Evolutionary conservation across 1,140 invertebrate species (phyloP).

Genomic region (Papilio glaucus): DNA sequence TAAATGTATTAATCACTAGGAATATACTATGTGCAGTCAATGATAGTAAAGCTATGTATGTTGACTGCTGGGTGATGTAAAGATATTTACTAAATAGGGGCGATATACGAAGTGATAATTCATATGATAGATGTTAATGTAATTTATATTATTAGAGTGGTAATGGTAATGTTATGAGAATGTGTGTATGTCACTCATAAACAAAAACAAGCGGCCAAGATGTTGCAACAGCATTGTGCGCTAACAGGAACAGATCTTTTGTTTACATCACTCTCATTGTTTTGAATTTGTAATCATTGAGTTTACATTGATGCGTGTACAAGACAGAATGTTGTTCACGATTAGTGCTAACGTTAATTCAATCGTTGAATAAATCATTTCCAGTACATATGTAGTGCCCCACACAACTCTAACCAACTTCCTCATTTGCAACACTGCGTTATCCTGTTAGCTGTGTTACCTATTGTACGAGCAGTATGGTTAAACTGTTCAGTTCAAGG

Average conservation of each 20-base stretch:
- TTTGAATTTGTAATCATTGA: neutral
- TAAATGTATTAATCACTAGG: no score
- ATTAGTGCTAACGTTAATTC: neutral
- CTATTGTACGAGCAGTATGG: no score
- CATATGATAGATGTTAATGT: neutral
- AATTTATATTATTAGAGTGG: neutral
- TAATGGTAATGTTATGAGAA: neutral
- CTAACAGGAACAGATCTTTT: neutral
- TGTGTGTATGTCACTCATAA: neutral
- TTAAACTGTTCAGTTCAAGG: neutral
- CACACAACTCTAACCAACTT: neutral
- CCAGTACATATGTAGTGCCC: neutral
- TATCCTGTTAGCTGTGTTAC: neutral
- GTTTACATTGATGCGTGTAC: neutral
- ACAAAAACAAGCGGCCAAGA: neutral
- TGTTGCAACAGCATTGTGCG: neutral
- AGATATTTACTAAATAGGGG: no score
- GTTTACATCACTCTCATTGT: slow-evolving; percentile 5
- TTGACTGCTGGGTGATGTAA: no score
- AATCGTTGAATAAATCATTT: neutral
- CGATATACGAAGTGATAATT: neutral
- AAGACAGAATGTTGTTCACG: neutral
- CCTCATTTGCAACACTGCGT: neutral
- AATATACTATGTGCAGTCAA: no score
- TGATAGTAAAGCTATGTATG: no score